Base-by-base conservation (phyloP, 2,113 vertebrate genomes). In the Dinomys branickii region DNA sequence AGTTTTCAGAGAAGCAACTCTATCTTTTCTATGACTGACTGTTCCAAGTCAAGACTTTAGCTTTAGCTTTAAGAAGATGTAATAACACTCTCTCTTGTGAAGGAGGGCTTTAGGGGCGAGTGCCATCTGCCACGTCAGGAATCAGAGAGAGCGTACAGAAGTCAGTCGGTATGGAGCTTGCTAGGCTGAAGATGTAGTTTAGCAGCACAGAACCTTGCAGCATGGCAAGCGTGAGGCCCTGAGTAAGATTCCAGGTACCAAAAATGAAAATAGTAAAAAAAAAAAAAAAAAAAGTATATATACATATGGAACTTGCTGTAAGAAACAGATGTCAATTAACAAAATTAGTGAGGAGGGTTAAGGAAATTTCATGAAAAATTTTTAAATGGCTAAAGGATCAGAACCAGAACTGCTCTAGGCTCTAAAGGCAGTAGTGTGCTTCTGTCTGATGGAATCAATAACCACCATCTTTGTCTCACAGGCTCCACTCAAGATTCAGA, bases 321-420 rank as follows among this genome's bases (percentile, higher is more conserved):
- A 91, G 77, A 41, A 80, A 88, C 88, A 85, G 38, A 94, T 80
- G 41, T 81, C 20, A 90, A 58, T n/a, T 77, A 13, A 88, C 65
- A 73, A 78, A 44, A 19, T 50, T n/a, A 87, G 80, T 7, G n/a
- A 63, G 22, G 5, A 26, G 1, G 10, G 13, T 1, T 65, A 75
- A 89, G 30, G n/a, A 17, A 59, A 61, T 69, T 71, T 47, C 65
- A 35, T 47, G 85, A 47, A 54, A 71, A 97, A 52, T 47, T 50
- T 38, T 84, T n/a, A 35, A 75, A 80, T 92, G 9, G 2, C 56
- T 47, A 33, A 94, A 89, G 24, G 20, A 82, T 12, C 6, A 77
- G 35, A 24, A 84, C 59, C 1, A 2, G 33, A 17, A 17, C 16
- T 41, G 47, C 35, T 56, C 44, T 26, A 61, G 58, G 38, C 14